A percentile compares a stretch with the other conserved stretches of the same genome.
Conservation (phyloP, 2,888 invertebrate species). For the Girardia tigrina region DNA sequence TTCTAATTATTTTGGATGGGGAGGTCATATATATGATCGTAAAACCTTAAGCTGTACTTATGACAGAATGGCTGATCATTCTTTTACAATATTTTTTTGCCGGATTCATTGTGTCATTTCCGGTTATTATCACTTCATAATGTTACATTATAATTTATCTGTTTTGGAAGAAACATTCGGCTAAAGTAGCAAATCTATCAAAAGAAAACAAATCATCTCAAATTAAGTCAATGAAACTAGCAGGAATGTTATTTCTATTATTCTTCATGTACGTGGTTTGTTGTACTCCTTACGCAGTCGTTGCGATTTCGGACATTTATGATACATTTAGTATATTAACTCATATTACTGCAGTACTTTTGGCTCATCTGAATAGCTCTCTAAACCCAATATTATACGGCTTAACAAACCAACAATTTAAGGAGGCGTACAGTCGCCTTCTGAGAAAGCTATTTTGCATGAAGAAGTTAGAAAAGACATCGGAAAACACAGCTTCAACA, state of each 20-base stretch:
- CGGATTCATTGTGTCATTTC: constrained; percentile 37
- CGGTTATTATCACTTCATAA: constrained; percentile 37
- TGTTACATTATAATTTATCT: constrained; percentile 38
- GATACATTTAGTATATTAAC: neutral
- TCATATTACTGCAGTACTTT: constrained; percentile 29
- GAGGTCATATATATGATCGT: constrained; percentile 38
- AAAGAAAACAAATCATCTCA: constrained; percentile 15
- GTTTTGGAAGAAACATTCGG: neutral
- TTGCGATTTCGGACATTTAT: constrained; percentile 36
- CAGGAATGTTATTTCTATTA: constrained; percentile 38
- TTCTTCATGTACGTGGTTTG: constrained; percentile 38
- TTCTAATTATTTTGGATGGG: constrained; percentile 39
- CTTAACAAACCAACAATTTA: constrained; percentile 37
- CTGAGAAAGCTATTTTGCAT: constrained; percentile 15
- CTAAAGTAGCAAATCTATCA: constrained; percentile 1
- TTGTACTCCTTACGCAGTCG: constrained; percentile 38
- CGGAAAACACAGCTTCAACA: no score
- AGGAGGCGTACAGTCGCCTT: constrained; percentile 34
- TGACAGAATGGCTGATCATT: constrained; percentile 38
- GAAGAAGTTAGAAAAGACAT: no score
- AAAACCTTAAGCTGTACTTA: constrained; percentile 39
- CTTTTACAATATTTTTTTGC: constrained; percentile 39
- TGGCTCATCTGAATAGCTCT: constrained; percentile 38
- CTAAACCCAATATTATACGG: constrained; percentile 38
- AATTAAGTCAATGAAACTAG: constrained; percentile 34